These are phyloP conservation scores for Clarias platycephalus DNA, from an alignment of 2,797 vertebrate species.

Conservation along the genomic window DNA sequence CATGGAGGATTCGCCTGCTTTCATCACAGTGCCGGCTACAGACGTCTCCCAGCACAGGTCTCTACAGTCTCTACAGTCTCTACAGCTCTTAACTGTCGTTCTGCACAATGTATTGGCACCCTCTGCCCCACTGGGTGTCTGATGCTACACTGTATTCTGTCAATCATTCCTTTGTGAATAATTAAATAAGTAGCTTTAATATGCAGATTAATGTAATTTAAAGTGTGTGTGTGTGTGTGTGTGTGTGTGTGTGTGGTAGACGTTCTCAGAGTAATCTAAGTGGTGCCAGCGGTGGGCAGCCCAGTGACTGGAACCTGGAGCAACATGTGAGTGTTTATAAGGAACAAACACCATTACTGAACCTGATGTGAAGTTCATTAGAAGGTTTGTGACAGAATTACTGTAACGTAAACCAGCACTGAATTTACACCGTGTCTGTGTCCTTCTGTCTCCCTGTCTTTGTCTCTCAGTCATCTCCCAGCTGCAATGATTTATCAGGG, in stretches of 20 bases:
- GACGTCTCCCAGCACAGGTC: constrained; percentile 91
- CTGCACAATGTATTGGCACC: neutral
- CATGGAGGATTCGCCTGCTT: constrained; percentile 96
- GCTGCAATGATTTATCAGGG: constrained; percentile 73
- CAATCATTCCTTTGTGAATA: neutral
- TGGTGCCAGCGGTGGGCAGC: constrained; percentile 79
- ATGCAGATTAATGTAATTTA: neutral
- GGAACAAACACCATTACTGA: neutral
- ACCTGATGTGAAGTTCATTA: neutral
- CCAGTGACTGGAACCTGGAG: constrained; percentile 85
- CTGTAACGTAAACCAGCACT: neutral
- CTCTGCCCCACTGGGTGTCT: neutral
- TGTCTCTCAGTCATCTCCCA: constrained; percentile 68
- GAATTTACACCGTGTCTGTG: neutral
- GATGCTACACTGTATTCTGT: neutral
- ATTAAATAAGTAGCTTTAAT: neutral
- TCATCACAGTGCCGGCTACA: constrained; percentile 93
- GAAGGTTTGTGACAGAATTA: neutral
- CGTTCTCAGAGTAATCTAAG: constrained; percentile 82
- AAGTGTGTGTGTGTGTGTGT: constrained; percentile 1
- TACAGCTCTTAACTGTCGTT: neutral
- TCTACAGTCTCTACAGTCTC: constrained; percentile 29
- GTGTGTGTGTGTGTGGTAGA: constrained; percentile 62
- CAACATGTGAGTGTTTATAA: constrained; percentile 80
- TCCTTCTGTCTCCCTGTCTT: constrained; percentile 14